Evolutionary conservation across 2,888 invertebrate genomes (phyloP), one percentile per base, ranked within the genome.

Genomic region (Nemotelus pantherinus): DNA sequence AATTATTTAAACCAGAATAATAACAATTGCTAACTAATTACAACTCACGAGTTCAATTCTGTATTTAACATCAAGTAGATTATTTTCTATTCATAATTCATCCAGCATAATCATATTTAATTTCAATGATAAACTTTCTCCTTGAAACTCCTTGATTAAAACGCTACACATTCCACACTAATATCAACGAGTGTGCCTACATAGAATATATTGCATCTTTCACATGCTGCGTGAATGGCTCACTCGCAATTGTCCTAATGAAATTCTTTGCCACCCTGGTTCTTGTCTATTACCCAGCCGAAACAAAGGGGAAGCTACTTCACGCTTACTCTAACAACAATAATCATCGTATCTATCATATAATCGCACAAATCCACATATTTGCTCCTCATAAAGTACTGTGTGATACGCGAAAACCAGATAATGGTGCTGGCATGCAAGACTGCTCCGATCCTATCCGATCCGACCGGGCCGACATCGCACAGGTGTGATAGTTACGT

Each of bases 401-500:
- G 39, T n/a, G 43, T 9, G 39, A 55, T 55, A 55, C 70, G 70
- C 70, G 55, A 70, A 70, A 70, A 70, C 70, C 70, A 55, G 70
- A 70, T 70, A 70, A 53, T 47, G 41, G 55, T 7, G 68, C 4
- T 47, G 47, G n/a, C 45, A 45, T 10, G 3, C 4, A 10, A 10
- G 10, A 57, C 9, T 10, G 25, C 25, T 25, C 3, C 57, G 57
- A 57, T 10, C 57, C 10, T 57, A 25, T 57, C n/a, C 10, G 3
- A 10, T 57, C 10, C 57, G 57, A 10, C 9, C 43, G 63, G 43
- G 63, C 5, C 7, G 58, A 39, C 41, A 47, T 7, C 39, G 65
- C 10, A 70, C 39, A 70, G 70, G 55, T 70, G 70, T n/a, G 55
- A 70, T 70, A 70, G 70, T 41, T 70, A 70, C 70, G 70, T 70